Percentiles rank a stretch among this genome's conserved stretches.
phyloP scores from a whole-genome alignment of 2,888 invertebrate genomes.

The Leptinotarsa juncta region DNA sequence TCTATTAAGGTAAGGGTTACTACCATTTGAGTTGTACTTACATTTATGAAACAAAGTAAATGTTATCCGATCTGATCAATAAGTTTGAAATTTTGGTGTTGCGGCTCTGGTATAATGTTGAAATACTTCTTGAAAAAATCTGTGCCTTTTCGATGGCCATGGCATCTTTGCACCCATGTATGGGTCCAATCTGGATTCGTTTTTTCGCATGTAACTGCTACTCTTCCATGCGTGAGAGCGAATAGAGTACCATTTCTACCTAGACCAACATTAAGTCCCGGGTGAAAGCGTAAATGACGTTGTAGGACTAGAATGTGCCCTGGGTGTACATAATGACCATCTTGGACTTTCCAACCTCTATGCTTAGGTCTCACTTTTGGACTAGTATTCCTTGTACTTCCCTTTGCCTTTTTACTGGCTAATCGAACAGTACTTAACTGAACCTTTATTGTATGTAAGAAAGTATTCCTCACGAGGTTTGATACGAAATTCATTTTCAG shows the following conservation, averaged over 20 bases:
- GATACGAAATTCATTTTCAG: conserved; percentile 16
- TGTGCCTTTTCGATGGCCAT: conserved; percentile 73
- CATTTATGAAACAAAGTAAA: not conserved
- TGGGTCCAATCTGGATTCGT: conserved; percentile 84
- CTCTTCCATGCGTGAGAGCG: conserved; percentile 83
- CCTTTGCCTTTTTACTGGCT: conserved; percentile 81
- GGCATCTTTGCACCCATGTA: conserved; percentile 76
- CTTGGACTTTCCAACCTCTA: conserved; percentile 82
- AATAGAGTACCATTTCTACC: conserved; percentile 83
- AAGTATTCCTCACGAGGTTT: conserved; percentile 5
- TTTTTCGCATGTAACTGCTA: conserved; percentile 85
- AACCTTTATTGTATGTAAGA: conserved; percentile 14
- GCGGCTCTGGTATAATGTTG: conserved; percentile 82
- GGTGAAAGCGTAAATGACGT: conserved; percentile 78
- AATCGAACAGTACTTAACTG: conserved; percentile 60
- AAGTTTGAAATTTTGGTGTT: conserved; percentile 83
- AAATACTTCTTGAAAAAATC: conserved; percentile 86
- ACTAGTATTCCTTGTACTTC: conserved; percentile 77
- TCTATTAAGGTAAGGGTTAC: too few species aligned
- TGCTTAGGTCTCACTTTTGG: conserved; percentile 79
- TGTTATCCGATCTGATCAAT: conserved; percentile 74
- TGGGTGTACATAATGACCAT: conserved; percentile 74
- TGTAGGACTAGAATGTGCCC: conserved; percentile 80
- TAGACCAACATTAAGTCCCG: conserved; percentile 84
- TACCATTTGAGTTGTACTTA: not conserved